phyloP scores from a whole-genome alignment of 1,140 invertebrate genomes.

The Pentalonia nigronervosa region DNA sequence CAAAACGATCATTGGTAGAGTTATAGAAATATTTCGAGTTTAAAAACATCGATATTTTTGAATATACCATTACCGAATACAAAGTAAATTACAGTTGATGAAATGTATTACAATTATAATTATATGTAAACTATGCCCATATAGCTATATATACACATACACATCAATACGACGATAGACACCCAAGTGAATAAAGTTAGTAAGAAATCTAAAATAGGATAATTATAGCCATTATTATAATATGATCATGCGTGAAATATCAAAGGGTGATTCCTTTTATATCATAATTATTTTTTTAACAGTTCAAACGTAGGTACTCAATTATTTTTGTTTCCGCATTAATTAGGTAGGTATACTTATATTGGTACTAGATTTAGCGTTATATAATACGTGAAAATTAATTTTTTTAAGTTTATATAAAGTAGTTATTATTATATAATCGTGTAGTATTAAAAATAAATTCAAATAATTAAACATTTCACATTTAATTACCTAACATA shows the following conservation, averaged over 20 bases:
- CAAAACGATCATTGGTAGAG: not conserved
- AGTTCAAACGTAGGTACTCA: not conserved
- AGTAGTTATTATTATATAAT: not conserved
- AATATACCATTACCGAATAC: not conserved
- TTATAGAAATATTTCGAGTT: not conserved
- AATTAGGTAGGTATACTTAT: not conserved
- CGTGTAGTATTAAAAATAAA: not conserved
- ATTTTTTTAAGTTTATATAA: too few relatives aligned
- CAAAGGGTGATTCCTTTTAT: not conserved
- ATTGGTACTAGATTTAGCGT: not conserved
- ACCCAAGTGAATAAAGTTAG: not conserved
- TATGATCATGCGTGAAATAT: not conserved
- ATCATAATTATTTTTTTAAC: conserved; percentile 7
- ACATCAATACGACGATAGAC: not conserved
- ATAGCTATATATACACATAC: not conserved
- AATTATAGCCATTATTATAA: not conserved
- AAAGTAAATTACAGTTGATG: not conserved
- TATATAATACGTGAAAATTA: not conserved
- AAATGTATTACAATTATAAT: not conserved
- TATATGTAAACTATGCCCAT: too few relatives aligned
- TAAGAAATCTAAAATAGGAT: not conserved
- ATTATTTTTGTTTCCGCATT: not conserved
- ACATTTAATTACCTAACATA: too few relatives aligned
- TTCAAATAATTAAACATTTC: not conserved
- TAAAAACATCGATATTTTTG: not conserved